Evolutionary conservation across 1,140 invertebrate genomes (phyloP), one percentile per base, ranked within the genome.

Genomic region (Aricia agestis): DNA sequence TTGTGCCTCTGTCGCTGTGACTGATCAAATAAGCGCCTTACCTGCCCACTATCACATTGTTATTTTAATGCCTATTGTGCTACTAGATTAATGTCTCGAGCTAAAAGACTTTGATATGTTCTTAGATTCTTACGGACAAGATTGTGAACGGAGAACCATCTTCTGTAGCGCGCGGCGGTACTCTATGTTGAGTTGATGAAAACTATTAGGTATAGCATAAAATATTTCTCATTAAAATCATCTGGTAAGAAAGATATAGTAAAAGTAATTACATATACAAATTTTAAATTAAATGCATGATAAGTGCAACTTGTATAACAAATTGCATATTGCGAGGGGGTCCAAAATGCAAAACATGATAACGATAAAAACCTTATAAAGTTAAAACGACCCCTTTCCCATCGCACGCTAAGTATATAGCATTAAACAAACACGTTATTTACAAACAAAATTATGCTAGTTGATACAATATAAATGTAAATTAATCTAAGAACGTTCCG

Each of bases 11-110:
- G 83, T 83, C 85, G 82, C 71, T 78, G 74, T 84, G 81, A 87
- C 83, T 77, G 82, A 85, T 87, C 86, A 83, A 71, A 74, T 88
- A 90, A 90, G 88, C 86, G 83, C 81, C 86, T 90, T 90, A 88
- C 77, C 72, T 73, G 78, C 81, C 83, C 81, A 82, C 82, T 83
- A 80, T 75, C 79, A 76, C 59, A 87, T 86, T 87, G 84, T 86
- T 83, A 87, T 86, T 86, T 76, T 86, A 87, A 86, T 86, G 74
- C 75, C 70, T 76, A 82, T 82, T 88, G 84, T 86, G 85, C 81
- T 84, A 85, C 84, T 76, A 82, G 85, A 88, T 90, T 88, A 90
- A 83, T 82, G 83, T 84, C 81, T 63, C 2, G 4, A 19, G 59
- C 18, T 63, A 19, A 11, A 19, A 63, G 17, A 63, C 3, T 63